These are phyloP conservation scores for Picus viridis DNA, from an alignment of 2,797 vertebrate genomes.

Conservation along the genomic window DNA sequence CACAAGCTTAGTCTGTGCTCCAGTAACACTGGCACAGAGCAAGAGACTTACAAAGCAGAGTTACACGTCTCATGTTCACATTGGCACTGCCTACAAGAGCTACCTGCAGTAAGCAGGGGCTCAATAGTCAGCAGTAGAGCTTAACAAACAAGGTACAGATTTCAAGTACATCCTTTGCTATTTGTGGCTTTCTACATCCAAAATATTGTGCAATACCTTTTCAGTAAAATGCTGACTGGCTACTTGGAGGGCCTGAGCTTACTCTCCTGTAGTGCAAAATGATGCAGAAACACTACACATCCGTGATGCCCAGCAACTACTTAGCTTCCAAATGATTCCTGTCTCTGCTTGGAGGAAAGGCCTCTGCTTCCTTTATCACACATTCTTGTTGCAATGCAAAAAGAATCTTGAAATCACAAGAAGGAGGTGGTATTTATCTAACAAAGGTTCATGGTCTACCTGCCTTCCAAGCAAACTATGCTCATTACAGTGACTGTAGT, in stretches of 20 bases:
- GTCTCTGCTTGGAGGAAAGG: not conserved
- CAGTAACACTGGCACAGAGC: not conserved
- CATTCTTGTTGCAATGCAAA: not conserved
- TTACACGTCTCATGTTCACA: accelerated
- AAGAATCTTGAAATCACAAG: not conserved
- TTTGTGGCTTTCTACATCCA: not conserved
- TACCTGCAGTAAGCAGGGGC: not conserved
- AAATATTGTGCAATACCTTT: not conserved
- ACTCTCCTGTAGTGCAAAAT: not conserved
- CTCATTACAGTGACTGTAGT: not conserved
- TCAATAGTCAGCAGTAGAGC: not conserved
- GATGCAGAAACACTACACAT: not conserved
- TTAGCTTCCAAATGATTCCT: not conserved
- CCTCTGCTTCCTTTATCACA: not conserved
- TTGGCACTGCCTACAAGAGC: not conserved
- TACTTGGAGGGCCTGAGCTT: not conserved
- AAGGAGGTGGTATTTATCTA: not conserved
- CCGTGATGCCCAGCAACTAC: not conserved
- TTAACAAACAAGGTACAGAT: not conserved
- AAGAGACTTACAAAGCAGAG: not conserved
- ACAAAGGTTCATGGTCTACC: not conserved
- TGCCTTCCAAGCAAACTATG: not conserved
- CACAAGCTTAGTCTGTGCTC: not conserved
- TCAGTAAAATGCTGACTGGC: not conserved
- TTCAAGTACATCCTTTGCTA: not conserved